A percentile compares a stretch with the other conserved stretches of the same genome.
These are phyloP conservation scores for Semotilus atromaculatus DNA, from an alignment of 2,797 vertebrate genomes.

Conservation along the genomic window DNA sequence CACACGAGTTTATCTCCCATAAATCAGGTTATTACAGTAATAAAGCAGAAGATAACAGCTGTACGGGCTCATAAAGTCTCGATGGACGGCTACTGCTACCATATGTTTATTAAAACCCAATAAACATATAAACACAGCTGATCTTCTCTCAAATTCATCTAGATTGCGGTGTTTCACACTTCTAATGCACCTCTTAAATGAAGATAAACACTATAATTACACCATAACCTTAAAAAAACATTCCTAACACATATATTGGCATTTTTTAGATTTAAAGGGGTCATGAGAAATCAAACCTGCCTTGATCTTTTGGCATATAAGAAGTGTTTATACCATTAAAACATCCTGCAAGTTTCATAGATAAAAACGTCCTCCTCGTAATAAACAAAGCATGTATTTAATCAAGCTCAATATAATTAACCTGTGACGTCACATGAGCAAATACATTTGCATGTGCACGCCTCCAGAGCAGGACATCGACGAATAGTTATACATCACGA, in stretches of 20 bases:
- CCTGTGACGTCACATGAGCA: not conserved
- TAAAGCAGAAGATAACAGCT: conserved; percentile 9
- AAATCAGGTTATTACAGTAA: conserved; percentile 20
- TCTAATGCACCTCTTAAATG: not conserved
- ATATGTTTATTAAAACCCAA: not conserved
- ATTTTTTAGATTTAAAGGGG: not conserved
- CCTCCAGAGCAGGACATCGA: no score
- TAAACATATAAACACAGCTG: not conserved
- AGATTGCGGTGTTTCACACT: not conserved
- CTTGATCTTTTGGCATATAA: not conserved
- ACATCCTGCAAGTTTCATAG: not conserved
- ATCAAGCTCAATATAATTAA: not conserved
- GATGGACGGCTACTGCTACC: not conserved
- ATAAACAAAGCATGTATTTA: not conserved
- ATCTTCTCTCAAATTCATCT: not conserved
- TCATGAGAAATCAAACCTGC: not conserved
- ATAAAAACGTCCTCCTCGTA: not conserved
- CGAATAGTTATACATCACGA: no score
- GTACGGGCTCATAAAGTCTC: not conserved
- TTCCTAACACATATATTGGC: not conserved
- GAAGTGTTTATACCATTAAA: not conserved
- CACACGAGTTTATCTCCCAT: conserved; percentile 9
- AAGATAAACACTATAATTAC: not conserved
- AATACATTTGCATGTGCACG: no score
- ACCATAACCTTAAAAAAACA: not conserved